phyloP scores from a whole-genome alignment of 2,797 vertebrate genomes.

The Manis pentadactyla region DNA sequence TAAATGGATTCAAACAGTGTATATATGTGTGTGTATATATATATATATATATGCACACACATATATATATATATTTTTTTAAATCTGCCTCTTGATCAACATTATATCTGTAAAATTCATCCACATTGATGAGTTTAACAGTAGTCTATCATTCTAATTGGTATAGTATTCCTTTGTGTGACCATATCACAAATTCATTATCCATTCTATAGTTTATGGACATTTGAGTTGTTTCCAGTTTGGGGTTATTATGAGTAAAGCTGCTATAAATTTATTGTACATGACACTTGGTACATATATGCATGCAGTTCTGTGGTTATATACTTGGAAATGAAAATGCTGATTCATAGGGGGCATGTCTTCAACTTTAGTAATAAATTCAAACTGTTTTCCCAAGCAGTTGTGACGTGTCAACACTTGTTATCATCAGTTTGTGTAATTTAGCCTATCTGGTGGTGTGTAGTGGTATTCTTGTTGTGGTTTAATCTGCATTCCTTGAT shows the following conservation, averaged over 20 bases:
- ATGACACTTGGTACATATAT: not conserved
- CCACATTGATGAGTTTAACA: not conserved
- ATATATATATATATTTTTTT: not conserved
- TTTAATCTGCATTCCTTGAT: not conserved
- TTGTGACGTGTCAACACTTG: not conserved
- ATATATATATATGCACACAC: not conserved
- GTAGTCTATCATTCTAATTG: not conserved
- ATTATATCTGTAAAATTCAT: slow-evolving; percentile 1
- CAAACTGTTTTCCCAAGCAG: slow-evolving; percentile 5
- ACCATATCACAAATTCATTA: not conserved
- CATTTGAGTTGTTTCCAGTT: slow-evolving; percentile 14
- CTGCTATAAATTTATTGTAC: not conserved
- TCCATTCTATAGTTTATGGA: not conserved
- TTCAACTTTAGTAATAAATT: slow-evolving; percentile 8
- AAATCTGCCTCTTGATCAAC: not conserved
- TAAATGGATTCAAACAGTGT: not conserved
- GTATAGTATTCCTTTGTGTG: not conserved
- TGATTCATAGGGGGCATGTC: not conserved
- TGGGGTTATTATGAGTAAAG: slow-evolving; percentile 4
- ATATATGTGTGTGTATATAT: not conserved
- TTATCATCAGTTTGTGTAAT: not conserved
- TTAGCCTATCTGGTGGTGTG: not conserved
- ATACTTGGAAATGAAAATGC: slow-evolving; percentile 24
- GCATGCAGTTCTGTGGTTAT: not conserved
- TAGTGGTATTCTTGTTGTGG: not conserved